Evolutionary conservation across 2,888 invertebrate genomes (phyloP), one percentile per base, ranked within the genome.

Genomic region (Agriopis marginaria): DNA sequence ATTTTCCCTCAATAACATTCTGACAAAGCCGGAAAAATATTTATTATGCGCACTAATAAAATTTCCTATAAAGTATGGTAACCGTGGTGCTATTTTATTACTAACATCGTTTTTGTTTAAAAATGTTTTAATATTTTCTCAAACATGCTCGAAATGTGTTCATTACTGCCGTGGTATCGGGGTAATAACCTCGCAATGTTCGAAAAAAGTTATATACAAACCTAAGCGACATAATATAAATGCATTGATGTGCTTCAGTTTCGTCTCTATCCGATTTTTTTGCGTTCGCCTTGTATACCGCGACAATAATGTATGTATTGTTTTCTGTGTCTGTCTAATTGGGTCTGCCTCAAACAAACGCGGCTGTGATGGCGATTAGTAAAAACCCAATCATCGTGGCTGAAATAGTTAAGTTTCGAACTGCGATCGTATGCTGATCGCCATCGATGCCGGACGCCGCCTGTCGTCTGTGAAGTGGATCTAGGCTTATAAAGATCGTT

Each of bases 1-100:
- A 73, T 73, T 71, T 71, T 49, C 63, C 65, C 63, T 68, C 50
- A 58, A 58, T 32, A 45, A 56, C 45, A n/a, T 55, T 32, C 5
- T 58, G 3, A 45, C 32, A 12, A 32, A 45, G 3, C 23, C 8
- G 44, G 44, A 7, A 42, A 39, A 58, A 32, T 45, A 4, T 14
- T 42, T n/a, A 39, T 60, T 40, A 11, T 17, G 14, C 11, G 39
- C 14, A 49, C 44, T 58, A 58, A 65, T 65, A 17, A 10, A 42
- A 11, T 49, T 8, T 44, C 8, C 45, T 42, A 12, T 50, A 7
- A 23, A 47, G 8, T 45, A 17, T 10, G 17, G 9, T 58, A 45
- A 58, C 45, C 6, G 54, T 39, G 6, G 42, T 58, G 58, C 40
- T 49, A 56, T 42, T 42, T 65, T 14, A 7, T 63, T 14, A 51